Evolutionary conservation across 2,113 vertebrate species (phyloP).

Genomic region (Phoxinus phoxinus): DNA sequence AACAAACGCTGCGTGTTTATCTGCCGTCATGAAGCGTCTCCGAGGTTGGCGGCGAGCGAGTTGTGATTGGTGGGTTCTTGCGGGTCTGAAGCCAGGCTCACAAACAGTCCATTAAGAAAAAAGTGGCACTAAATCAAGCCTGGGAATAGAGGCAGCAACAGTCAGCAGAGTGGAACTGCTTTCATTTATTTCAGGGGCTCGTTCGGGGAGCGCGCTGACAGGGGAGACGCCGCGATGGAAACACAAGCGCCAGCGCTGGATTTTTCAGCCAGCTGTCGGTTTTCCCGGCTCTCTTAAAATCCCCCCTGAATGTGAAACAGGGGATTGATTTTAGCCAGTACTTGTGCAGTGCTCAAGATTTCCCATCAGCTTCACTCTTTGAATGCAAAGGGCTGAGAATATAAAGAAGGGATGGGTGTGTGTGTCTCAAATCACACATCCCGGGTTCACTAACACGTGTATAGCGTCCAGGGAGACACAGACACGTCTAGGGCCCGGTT

Average conservation of each 20-base stretch:
- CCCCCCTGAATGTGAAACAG: slow-evolving; percentile 19
- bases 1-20: not conserved
- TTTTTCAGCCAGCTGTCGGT: slow-evolving; percentile 15
- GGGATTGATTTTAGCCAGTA: slow-evolving; percentile 21
- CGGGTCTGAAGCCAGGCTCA: slow-evolving; percentile 52
- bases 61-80: slow-evolving; percentile 51
- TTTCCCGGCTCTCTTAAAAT: not conserved
- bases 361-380: not conserved
- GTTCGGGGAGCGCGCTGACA: slow-evolving; percentile 48
- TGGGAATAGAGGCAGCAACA: slow-evolving; percentile 50
- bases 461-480: not conserved
- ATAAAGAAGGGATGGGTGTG: not conserved
- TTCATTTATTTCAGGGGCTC: slow-evolving; percentile 58
- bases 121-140: slow-evolving; percentile 57
- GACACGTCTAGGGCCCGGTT: not conserved
- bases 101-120: slow-evolving; percentile 60
- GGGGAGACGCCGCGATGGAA: slow-evolving; percentile 51
- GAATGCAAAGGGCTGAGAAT: slow-evolving; percentile 1
- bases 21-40: not conserved
- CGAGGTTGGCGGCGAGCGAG: not conserved
- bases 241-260: slow-evolving; percentile 23
- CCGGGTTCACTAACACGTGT: not conserved
- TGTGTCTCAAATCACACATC: not conserved
- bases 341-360: slow-evolving; percentile 14
- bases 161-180: slow-evolving; percentile 60